These are phyloP conservation scores for Deroplatys truncata DNA, from an alignment of 2,888 invertebrate genomes.

Conservation along the genomic window DNA sequence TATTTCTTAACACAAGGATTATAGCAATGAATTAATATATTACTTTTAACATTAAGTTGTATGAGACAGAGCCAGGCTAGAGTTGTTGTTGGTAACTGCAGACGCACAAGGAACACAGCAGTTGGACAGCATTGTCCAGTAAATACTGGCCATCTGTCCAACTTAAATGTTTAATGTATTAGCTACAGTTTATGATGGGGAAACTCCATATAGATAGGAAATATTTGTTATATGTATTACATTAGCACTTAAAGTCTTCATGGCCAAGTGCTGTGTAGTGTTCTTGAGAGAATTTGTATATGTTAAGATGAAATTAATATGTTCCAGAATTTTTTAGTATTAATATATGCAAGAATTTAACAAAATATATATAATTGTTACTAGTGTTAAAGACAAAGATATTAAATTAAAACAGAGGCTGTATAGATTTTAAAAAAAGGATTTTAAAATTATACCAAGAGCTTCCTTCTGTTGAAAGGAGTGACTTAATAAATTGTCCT, in stretches of 20 bases:
- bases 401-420: conserved; percentile 12
- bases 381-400: conserved; percentile 15
- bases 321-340: conserved; percentile 17
- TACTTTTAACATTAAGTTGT: background rate
- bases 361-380: conserved; percentile 20
- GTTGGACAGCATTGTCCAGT: background rate
- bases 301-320: conserved; percentile 19
- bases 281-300: conserved; percentile 4
- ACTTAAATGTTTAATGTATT: background rate
- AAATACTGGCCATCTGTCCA: background rate
- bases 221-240: background rate
- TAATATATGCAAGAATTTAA: conserved; percentile 1
- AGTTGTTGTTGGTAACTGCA: background rate
- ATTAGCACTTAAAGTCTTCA: background rate
- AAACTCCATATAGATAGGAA: background rate
- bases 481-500: conserved; percentile 1
- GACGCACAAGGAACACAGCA: conserved; percentile 3
- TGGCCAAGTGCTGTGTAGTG: background rate
- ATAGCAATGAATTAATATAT: too few relatives aligned
- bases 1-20: too few relatives aligned
- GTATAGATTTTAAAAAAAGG: conserved; percentile 19
- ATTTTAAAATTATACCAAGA: conserved; percentile 22
- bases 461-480: conserved; percentile 26
- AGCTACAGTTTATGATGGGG: background rate
- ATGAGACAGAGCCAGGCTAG: background rate